A percentile compares a stretch with the other conserved stretches of the same genome.
Evolutionary conservation across 2,888 invertebrate species (phyloP).

Genomic region (Odontothrips loti): DNA sequence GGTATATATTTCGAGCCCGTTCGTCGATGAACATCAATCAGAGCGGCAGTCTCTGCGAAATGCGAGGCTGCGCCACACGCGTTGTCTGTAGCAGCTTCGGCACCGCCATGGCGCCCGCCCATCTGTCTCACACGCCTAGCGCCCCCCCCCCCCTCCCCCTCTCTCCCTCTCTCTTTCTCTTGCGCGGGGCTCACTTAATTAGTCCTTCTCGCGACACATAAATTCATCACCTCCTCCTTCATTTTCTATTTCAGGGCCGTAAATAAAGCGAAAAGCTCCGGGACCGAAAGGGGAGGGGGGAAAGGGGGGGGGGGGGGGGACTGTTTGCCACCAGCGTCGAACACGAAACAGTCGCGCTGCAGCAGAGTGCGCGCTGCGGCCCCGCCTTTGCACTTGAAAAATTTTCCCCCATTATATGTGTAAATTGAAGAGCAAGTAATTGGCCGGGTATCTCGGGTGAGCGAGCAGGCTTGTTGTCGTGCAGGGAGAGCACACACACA

Average conservation of each 20-base stretch:
- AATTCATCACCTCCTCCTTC: slow-evolving; percentile 25
- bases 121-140: neutral
- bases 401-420: neutral
- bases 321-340: neutral
- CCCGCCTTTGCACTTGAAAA: neutral
- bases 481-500: no score
- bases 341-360: no score
- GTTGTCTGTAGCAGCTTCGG: neutral
- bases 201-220: slow-evolving; percentile 20
- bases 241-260: slow-evolving; percentile 23
- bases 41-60: no score
- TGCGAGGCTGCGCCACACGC: no score
- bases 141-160: neutral
- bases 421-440: neutral
- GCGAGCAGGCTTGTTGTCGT: no score
- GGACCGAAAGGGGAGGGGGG: neutral
- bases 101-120: neutral
- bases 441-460: no score
- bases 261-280: slow-evolving; percentile 18
- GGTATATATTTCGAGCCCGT: no score
- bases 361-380: no score
- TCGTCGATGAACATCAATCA: no score
- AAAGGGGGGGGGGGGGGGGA: neutral
- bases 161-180: neutral
- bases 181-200: neutral